Evolutionary conservation across 2,888 invertebrate species (phyloP).

Genomic region (Lamellibrachia columna): DNA sequence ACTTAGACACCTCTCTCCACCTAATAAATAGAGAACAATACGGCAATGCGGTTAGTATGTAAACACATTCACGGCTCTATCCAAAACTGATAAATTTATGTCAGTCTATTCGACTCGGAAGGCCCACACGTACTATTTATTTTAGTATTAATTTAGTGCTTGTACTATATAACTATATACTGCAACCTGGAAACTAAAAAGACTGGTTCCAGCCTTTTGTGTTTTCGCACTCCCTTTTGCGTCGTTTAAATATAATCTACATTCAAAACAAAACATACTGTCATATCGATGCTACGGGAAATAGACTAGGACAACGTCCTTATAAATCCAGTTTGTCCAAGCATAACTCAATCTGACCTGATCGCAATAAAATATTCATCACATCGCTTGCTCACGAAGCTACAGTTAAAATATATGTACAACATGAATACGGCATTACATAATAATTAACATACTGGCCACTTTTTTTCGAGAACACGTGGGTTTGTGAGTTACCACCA

Average conservation of each 20-base stretch:
- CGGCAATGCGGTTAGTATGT: background rate
- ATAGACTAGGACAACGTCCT: background rate
- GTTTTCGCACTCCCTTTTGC: background rate
- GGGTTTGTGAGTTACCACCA: background rate
- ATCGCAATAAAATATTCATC: background rate
- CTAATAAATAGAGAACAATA: background rate
- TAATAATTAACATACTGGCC: background rate
- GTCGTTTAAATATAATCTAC: background rate
- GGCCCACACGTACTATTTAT: background rate
- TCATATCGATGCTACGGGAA: background rate
- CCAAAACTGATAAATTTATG: background rate
- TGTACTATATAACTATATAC: background rate
- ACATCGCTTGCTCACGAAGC: background rate
- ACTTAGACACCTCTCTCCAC: background rate
- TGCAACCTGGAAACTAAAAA: background rate
- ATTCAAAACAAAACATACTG: slow-evolving; percentile 5
- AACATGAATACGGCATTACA: background rate
- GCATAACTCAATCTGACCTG: background rate
- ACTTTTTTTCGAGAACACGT: background rate
- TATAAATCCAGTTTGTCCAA: background rate
- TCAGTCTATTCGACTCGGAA: background rate
- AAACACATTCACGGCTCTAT: background rate
- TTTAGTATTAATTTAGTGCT: background rate
- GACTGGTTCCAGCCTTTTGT: background rate
- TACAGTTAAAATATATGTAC: background rate